These are phyloP conservation scores for Haplochromis vanheusdeni DNA, from an alignment of 2,113 vertebrate genomes.

Conservation along the genomic window DNA sequence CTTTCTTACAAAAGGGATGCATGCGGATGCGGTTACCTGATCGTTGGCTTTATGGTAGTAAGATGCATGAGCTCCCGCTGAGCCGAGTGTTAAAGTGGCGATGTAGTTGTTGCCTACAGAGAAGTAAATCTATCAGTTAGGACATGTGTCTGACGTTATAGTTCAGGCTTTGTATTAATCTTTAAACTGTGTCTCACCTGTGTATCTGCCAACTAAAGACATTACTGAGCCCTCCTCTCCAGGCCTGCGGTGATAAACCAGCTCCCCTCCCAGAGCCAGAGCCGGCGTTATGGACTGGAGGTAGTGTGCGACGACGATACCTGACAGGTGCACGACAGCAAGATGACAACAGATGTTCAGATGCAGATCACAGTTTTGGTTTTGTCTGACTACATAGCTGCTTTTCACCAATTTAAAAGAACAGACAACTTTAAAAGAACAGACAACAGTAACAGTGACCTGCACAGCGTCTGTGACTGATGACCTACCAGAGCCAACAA, in stretches of 20 bases:
- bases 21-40: constrained; percentile 58
- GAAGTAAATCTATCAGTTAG: background rate
- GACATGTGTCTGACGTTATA: rapidly evolving
- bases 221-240: constrained; percentile 81
- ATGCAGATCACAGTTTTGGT: rapidly evolving
- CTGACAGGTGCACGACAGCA: constrained; percentile 36
- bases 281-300: constrained; percentile 80
- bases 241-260: constrained; percentile 80
- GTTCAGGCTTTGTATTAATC: background rate
- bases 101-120: constrained; percentile 78
- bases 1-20: background rate
- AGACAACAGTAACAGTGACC: background rate
- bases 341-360: background rate
- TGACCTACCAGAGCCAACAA: constrained; percentile 78
- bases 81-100: constrained; percentile 78
- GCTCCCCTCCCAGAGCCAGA: constrained; percentile 82
- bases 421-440: background rate
- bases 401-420: background rate
- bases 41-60: constrained; percentile 89
- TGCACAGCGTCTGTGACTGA: background rate
- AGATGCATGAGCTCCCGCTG: constrained; percentile 77
- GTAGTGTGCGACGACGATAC: constrained; percentile 80
- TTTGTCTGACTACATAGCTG: rapidly evolving
- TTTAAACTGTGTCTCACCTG: constrained; percentile 44
- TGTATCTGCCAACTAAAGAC: constrained; percentile 82